Conservation (phyloP, 2,113 vertebrate genomes). For the Alligator mississippiensis region DNA sequence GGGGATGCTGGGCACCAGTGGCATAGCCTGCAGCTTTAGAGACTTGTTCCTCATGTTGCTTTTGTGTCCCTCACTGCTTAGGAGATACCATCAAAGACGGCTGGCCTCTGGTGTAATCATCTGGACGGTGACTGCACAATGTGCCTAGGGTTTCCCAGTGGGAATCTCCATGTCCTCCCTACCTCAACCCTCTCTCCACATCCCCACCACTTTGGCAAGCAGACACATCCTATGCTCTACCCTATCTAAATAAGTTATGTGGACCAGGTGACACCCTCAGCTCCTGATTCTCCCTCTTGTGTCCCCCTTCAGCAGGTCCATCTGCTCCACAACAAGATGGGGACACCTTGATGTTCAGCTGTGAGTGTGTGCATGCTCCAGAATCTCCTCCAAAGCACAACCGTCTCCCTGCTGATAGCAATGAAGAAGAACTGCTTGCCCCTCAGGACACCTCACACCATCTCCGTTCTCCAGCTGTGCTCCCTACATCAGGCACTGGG, state of each 20-base stretch:
- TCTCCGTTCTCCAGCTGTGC: not conserved
- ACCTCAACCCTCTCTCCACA: fast-evolving
- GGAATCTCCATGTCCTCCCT: not conserved
- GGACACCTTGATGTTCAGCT: not conserved
- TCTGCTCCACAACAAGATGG: not conserved
- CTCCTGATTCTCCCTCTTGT: not conserved
- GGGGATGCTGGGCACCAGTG: not conserved
- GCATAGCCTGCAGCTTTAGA: not conserved
- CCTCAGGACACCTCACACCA: not conserved
- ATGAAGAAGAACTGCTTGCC: not conserved
- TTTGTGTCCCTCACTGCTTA: too few species aligned
- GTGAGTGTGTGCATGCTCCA: fast-evolving
- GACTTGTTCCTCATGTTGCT: not conserved
- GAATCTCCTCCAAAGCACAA: not conserved
- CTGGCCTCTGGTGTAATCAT: not conserved
- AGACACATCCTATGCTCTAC: not conserved
- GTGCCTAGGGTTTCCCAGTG: not conserved
- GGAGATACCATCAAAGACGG: not conserved
- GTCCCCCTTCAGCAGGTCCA: not conserved
- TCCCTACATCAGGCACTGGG: fast-evolving
- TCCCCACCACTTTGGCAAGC: not conserved
- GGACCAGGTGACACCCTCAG: not conserved
- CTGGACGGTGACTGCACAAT: not conserved
- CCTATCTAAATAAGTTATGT: not conserved
- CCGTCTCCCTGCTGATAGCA: fast-evolving